Evolutionary conservation across 2,113 vertebrate genomes (phyloP), one percentile per base, ranked within the genome.

Genomic region (Amazona guildingii): DNA sequence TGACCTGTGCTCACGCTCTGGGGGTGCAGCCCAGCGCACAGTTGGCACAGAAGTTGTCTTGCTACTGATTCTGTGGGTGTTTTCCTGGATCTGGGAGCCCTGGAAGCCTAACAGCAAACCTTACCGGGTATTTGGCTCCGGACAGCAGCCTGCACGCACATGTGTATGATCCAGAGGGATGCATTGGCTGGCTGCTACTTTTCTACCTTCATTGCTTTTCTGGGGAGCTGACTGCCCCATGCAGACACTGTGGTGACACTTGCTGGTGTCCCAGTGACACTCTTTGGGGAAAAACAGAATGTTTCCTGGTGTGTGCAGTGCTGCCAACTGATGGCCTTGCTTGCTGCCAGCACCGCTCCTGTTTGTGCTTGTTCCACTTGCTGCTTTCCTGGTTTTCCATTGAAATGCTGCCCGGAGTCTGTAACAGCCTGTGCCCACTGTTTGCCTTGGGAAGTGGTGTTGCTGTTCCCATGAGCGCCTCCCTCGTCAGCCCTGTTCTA

Each of bases 401-500:
- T 57, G 23, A 51, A 55, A 44, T 5, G 24, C 20, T 10, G 20
- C 74, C 67, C 13, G 12, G 64, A 43, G 69, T 31, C 69, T 51
- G n/a, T 91, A 48, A 70, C 81, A 33, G 28, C 46, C 57, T 15
- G 35, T 81, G 80, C 90, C 57, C 18, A 4, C 73, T 21, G 33
- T 62, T 68, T 77, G 87, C 59, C 83, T 92, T 43, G 73, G 64
- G 64, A 90, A 88, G 49, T 17, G 64, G 23, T 62, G 46, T 62
- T 74, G 80, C 69, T 63, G 62, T 88, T 86, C 52, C 66, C 9
- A 0, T 19, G 68, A 81, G 69, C 73, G 83, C 55, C 88, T 96
- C 83, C 83, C 39, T 91, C 2, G 2, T 28, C 90, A 83, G 77
- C 23, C 48, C 74, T 79, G 69, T 96, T 94, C 96, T 97, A 95